A percentile compares a stretch with the other conserved stretches of the same genome.
Evolutionary conservation across 2,797 vertebrate genomes (phyloP).

Genomic region (Eulemur albifrons): DNA sequence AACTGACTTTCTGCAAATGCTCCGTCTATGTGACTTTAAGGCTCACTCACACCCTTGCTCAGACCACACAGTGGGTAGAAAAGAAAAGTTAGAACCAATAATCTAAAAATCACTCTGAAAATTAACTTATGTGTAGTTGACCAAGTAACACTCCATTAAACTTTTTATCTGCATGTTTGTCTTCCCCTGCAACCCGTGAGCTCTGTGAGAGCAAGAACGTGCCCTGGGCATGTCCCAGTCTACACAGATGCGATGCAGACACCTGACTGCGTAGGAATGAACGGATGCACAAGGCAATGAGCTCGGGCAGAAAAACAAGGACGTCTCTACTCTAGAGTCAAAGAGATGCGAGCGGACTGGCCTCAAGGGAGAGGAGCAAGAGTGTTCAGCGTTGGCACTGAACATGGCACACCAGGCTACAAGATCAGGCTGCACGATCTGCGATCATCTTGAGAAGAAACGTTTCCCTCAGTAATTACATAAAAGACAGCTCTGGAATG

Average conservation of each 20-base stretch:
- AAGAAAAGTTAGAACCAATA: neutral
- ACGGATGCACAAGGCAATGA: fast-evolving
- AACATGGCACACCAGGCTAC: fast-evolving
- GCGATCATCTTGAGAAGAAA: neutral
- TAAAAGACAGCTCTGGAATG: neutral
- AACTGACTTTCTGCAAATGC: neutral
- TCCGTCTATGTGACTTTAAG: neutral
- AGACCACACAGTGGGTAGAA: neutral
- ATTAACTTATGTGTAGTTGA: neutral
- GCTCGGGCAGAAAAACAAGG: neutral
- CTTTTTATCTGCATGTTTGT: neutral
- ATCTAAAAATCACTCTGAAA: neutral
- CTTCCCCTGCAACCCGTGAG: fast-evolving
- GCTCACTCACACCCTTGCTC: neutral
- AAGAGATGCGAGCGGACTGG: fast-evolving
- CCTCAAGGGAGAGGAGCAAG: neutral
- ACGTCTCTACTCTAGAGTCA: fast-evolving
- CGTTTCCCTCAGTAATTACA: neutral
- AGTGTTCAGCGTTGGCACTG: fast-evolving
- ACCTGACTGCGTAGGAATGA: fast-evolving
- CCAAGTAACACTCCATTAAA: neutral
- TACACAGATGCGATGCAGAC: neutral
- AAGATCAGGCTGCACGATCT: too few relatives aligned
- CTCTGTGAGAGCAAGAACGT: fast-evolving
- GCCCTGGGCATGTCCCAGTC: fast-evolving